Conservation (phyloP, 2,797 vertebrate genomes). For the Etheostoma perlongum region DNA sequence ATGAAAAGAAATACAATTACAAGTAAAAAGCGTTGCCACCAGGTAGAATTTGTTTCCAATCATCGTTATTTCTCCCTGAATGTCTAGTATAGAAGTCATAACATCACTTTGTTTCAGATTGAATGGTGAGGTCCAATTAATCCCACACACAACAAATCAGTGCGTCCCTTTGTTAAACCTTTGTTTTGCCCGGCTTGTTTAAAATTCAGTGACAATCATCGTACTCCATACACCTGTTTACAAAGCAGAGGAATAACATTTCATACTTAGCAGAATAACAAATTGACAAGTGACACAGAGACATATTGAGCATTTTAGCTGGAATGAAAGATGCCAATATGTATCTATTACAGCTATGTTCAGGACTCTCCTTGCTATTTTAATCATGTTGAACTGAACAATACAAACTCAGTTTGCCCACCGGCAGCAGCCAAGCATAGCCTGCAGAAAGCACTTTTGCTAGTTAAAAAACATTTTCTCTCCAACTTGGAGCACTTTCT, state of each 20-base stretch:
- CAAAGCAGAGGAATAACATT: constrained; percentile 3
- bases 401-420: constrained; percentile 64
- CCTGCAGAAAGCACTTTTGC: constrained; percentile 63
- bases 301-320: neutral
- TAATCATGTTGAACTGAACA: constrained; percentile 70
- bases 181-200: constrained; percentile 31
- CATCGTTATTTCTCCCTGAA: constrained; percentile 62
- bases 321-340: constrained; percentile 55
- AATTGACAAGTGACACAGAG: constrained; percentile 1
- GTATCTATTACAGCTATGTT: constrained; percentile 36
- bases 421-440: constrained; percentile 57
- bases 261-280: constrained; percentile 8
- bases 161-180: constrained; percentile 52
- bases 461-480: constrained; percentile 32
- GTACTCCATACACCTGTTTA: constrained; percentile 29
- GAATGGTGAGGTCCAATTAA: constrained; percentile 66
- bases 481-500: constrained; percentile 39
- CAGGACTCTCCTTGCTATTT: constrained; percentile 45
- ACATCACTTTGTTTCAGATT: constrained; percentile 59
- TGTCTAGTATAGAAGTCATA: constrained; percentile 55
- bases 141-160: constrained; percentile 62
- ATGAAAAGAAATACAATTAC: constrained; percentile 54
- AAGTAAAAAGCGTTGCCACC: constrained; percentile 44
- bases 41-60: constrained; percentile 70
- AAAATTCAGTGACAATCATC: constrained; percentile 36